A percentile compares a stretch with the other conserved stretches of the same genome.
Conservation (phyloP, 1,140 invertebrate genomes). For the Leptestheria dahalacensis region DNA sequence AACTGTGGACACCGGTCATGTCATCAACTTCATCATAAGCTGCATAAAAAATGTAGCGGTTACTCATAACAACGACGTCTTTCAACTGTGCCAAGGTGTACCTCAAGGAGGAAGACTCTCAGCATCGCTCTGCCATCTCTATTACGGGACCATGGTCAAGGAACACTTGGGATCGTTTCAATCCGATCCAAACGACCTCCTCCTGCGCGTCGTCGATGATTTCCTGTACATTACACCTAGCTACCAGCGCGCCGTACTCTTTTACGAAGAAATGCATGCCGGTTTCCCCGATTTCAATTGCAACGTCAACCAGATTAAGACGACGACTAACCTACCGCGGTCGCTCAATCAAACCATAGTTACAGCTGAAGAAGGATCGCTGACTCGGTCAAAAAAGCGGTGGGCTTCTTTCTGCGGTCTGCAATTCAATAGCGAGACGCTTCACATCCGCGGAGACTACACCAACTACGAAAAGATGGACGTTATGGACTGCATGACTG, state of each 20-base stretch:
- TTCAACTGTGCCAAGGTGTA: neutral
- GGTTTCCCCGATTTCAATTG: conserved; percentile 1
- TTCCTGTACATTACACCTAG: conserved; percentile 1
- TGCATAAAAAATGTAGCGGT: neutral
- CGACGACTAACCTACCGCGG: neutral
- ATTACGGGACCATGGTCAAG: conserved; percentile 2
- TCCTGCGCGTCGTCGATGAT: conserved; percentile 5
- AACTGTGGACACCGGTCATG: neutral
- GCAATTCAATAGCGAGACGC: neutral
- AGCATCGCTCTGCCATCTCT: conserved; percentile 1
- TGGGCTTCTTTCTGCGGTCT: conserved; percentile 7
- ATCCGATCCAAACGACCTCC: neutral
- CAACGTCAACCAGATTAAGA: neutral
- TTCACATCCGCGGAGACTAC: conserved; percentile 5
- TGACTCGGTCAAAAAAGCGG: neutral
- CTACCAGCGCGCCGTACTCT: neutral
- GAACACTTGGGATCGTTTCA: conserved; percentile 1
- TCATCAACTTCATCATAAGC: conserved; percentile 1
- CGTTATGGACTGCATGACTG: conserved; percentile 4
- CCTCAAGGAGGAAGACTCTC: conserved; percentile 6
- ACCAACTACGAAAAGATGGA: conserved; percentile 8
- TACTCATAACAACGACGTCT: neutral
- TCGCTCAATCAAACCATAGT: too few relatives aligned
- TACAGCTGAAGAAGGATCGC: too few relatives aligned
- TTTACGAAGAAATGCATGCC: neutral